Evolutionary conservation across 2,113 vertebrate species (phyloP).

Genomic region (Misgurnus mizolepis): DNA sequence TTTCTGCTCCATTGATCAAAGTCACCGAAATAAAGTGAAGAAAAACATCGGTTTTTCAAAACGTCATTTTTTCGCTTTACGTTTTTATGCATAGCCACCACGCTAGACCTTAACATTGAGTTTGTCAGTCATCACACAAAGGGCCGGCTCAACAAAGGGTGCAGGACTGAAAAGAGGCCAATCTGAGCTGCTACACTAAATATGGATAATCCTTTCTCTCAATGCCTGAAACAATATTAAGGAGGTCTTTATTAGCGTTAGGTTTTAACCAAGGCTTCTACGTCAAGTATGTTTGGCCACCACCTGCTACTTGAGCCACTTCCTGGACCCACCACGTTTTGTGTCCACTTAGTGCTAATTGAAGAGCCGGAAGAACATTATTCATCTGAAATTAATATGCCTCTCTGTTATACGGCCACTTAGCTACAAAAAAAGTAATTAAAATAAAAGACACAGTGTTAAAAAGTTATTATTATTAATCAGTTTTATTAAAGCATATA

Average conservation of each 20-base stretch:
- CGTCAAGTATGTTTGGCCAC: constrained; percentile 46
- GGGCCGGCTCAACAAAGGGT: constrained; percentile 47
- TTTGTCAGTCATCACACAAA: constrained; percentile 58
- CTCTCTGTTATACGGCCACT: constrained; percentile 10
- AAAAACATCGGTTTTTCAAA: constrained; percentile 26
- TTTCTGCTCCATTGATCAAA: constrained; percentile 66
- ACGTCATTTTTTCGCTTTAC: constrained; percentile 53
- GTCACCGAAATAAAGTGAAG: constrained; percentile 62
- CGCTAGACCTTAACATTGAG: constrained; percentile 61
- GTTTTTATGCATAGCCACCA: constrained; percentile 56
- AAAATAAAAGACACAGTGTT: not conserved
- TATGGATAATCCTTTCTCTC: constrained; percentile 60
- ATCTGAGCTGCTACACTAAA: constrained; percentile 60
- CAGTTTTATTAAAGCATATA: no score
- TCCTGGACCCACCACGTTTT: constrained; percentile 14
- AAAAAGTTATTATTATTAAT: no score
- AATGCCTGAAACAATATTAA: constrained; percentile 60
- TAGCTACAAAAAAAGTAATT: not conserved
- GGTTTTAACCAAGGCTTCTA: constrained; percentile 32
- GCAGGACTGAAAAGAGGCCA: constrained; percentile 45
- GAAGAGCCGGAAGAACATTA: constrained; percentile 38
- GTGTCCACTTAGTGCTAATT: constrained; percentile 1
- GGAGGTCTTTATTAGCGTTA: constrained; percentile 61
- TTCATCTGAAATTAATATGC: constrained; percentile 46
- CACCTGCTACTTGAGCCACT: constrained; percentile 60